Conservation (phyloP, 1,140 invertebrate genomes). For the Caerostris extrusa region DNA sequence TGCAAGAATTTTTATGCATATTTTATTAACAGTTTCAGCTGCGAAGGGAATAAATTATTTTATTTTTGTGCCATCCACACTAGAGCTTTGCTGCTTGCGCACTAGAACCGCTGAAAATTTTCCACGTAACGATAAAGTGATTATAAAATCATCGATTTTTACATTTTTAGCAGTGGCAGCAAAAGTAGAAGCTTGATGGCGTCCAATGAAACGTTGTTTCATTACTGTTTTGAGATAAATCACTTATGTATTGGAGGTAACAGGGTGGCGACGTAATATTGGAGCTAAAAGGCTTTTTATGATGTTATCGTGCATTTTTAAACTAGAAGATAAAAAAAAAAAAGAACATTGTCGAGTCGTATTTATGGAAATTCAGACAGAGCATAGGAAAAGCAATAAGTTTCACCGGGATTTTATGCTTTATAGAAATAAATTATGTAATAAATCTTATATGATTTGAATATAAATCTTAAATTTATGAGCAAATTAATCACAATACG, state of each 20-base stretch:
- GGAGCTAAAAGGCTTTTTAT: background rate
- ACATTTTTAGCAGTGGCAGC: constrained; percentile 8
- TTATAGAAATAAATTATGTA: too few relatives aligned
- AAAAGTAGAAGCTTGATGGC: background rate
- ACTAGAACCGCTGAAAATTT: background rate
- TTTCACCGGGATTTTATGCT: too few relatives aligned
- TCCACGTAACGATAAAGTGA: constrained; percentile 30
- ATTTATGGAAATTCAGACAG: too few relatives aligned
- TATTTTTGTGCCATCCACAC: background rate
- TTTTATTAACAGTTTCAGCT: constrained; percentile 47
- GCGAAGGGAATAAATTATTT: constrained; percentile 37
- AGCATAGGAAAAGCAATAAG: too few relatives aligned
- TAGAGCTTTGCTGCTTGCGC: background rate
- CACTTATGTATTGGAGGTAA: background rate
- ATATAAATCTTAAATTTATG: too few relatives aligned
- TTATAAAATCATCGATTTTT: constrained; percentile 57
- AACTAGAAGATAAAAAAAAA: background rate
- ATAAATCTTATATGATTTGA: too few relatives aligned
- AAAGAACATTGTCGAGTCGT: background rate
- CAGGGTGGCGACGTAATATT: background rate
- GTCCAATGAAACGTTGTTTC: constrained; percentile 21
- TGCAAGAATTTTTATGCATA: constrained; percentile 35
- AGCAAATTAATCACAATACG: too few relatives aligned
- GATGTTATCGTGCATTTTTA: background rate
- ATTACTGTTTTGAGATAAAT: constrained; percentile 16